Conservation (phyloP, 2,113 vertebrate genomes). For the Sorex araneus region DNA sequence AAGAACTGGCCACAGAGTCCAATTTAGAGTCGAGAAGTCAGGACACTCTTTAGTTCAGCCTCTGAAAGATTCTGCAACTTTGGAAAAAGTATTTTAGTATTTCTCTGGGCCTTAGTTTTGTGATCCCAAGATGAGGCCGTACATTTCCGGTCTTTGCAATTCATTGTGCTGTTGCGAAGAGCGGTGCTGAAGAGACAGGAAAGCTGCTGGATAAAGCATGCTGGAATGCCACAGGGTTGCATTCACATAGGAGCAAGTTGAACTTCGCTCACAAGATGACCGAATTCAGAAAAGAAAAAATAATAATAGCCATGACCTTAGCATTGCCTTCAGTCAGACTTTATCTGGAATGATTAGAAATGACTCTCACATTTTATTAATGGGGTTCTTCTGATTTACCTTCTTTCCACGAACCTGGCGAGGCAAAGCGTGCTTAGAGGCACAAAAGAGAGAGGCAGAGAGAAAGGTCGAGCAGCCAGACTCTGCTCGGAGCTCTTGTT, state of each 20-base stretch:
- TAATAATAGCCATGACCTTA: not conserved
- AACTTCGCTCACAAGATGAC: slow-evolving; percentile 14
- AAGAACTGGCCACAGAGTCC: slow-evolving; percentile 47
- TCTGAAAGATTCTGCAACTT: not conserved
- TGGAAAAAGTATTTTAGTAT: slow-evolving; percentile 25
- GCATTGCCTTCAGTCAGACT: not conserved
- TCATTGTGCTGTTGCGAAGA: not conserved
- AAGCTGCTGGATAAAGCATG: not conserved
- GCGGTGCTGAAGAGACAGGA: not conserved
- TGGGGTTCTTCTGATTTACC: not conserved
- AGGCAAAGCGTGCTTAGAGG: not conserved
- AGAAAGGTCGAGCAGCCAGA: not conserved
- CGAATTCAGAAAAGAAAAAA: slow-evolving; percentile 31
- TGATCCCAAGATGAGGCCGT: not conserved
- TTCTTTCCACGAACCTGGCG: not conserved
- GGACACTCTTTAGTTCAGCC: not conserved
- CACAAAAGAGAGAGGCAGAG: not conserved
- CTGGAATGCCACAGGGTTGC: no score
- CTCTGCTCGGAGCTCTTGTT: not conserved
- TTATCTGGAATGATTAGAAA: slow-evolving; percentile 26
- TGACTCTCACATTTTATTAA: slow-evolving; percentile 24
- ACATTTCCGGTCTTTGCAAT: not conserved
- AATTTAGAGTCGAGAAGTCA: slow-evolving; percentile 33
- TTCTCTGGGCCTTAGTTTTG: not conserved
- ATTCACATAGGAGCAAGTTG: not conserved